phyloP scores from a whole-genome alignment of 2,113 vertebrate species.

The Melanerpes aurifrons region DNA sequence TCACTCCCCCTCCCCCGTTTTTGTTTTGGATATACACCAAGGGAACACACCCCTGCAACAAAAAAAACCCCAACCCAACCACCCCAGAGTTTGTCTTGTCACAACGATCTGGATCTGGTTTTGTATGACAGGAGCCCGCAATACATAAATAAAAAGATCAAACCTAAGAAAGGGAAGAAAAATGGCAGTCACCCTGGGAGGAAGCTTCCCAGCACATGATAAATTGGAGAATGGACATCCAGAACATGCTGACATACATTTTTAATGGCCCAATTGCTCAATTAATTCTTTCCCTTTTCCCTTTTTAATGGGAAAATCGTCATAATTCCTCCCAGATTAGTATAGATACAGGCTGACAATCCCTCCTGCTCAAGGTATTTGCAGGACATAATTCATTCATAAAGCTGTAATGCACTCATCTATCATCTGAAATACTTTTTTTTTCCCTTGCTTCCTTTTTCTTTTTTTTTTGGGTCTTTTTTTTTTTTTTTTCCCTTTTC shows the following conservation, averaged over 20 bases:
- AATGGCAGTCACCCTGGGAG: constrained; percentile 57
- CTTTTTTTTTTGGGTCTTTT: constrained; percentile 2
- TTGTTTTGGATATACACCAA: constrained; percentile 19
- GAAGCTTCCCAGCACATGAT: constrained; percentile 74
- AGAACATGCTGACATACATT: constrained; percentile 80
- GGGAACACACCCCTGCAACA: constrained; percentile 12
- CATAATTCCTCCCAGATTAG: constrained; percentile 96
- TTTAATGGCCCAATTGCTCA: constrained; percentile 89
- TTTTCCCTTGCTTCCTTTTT: constrained; percentile 18
- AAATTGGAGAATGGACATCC: constrained; percentile 84
- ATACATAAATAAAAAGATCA: constrained; percentile 70
- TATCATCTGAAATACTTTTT: constrained; percentile 83
- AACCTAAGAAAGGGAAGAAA: constrained; percentile 56
- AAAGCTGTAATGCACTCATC: constrained; percentile 92
- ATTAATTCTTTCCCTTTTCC: constrained; percentile 88
- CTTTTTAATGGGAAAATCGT: constrained; percentile 87
- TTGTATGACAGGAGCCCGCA: constrained; percentile 58
- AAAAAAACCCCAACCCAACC: constrained; percentile 31
- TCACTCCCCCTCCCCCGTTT: neutral
- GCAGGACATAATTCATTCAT: constrained; percentile 97
- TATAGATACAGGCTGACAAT: constrained; percentile 89
- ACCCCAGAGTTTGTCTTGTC: constrained; percentile 71
- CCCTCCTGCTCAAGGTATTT: constrained; percentile 94
- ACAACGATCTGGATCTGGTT: constrained; percentile 77
- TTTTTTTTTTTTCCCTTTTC: constrained; percentile 41